Base-by-base conservation (phyloP, 2,888 invertebrate genomes). In the Nephrotoma guestfalica region DNA sequence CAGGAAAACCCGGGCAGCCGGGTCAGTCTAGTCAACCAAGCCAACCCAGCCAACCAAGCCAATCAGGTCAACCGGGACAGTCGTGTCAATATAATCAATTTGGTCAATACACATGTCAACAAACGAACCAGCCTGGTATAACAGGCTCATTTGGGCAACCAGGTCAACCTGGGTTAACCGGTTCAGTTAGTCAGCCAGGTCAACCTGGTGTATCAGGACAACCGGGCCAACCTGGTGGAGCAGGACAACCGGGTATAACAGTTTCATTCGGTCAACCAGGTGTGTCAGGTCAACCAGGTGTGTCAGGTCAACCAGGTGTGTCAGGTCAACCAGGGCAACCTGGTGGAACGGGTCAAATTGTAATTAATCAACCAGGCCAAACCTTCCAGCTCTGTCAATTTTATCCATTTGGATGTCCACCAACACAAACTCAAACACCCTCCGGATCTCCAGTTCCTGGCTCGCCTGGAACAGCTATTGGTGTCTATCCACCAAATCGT, bases 401-500 rank as follows among this genome's bases (percentile, higher is more conserved):
- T 41, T 45, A 41, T 88, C 89, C 40, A 88, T 71, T 71, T 71
- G 71, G 88, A 13, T 86, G 87, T 4, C 89, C 89, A 57, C 88
- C 89, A 43, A 18, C 30, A 30, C 86, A 86, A 86, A 4, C 7
- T 45, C 42, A 18, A 9, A 13, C 42, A 11, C 13, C 86, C 18
- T 86, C 86, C 4, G 83, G 83, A 47, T 86, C 30, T 86, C 86
- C 86, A 47, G 13, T 86, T 45, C 89, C 90, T 87, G 90, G 90
- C 85, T 87, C 88, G 71, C 89, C 89, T 87, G 89, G 89, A 85
- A 88, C 89, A 87, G 90, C 90, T 41, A 89, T 90, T 47, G 90
- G 91, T 86, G 90, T 91, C 88, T 93, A 93, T 86, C 93, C 94
- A 85, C 92, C 93, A 88, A 93, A 93, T 92, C 92, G 92, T 86